A percentile compares a stretch with the other conserved stretches of the same genome.
Conservation (phyloP, 2,797 vertebrate genomes). For the Acanthopagrus latus region DNA sequence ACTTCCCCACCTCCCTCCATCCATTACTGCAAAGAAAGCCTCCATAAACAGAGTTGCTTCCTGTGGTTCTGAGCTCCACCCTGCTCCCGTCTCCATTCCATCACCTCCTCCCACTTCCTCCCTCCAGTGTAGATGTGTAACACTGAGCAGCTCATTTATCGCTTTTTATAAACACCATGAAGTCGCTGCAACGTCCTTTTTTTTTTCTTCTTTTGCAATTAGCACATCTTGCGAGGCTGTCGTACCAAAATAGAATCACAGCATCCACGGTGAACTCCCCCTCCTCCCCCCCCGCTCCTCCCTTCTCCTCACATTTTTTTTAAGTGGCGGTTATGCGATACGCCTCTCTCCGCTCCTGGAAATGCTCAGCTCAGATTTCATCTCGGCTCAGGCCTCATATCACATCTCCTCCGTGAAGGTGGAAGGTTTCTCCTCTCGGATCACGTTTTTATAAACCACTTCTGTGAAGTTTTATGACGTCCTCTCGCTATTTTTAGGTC, state of each 20-base stretch:
- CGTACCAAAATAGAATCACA: slow-evolving; percentile 22
- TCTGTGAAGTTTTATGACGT: slow-evolving; percentile 6
- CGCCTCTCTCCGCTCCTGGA: slow-evolving; percentile 47
- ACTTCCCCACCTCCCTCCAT: slow-evolving; percentile 40
- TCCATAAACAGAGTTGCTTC: slow-evolving; percentile 42
- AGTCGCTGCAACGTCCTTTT: neutral
- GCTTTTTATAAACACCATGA: neutral
- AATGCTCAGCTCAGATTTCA: slow-evolving; percentile 59
- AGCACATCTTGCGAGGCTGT: neutral
- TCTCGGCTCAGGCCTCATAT: slow-evolving; percentile 28
- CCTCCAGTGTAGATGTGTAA: neutral
- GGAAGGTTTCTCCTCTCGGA: slow-evolving; percentile 21
- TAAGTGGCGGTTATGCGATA: slow-evolving; percentile 53
- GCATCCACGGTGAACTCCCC: slow-evolving; percentile 24
- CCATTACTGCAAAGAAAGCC: slow-evolving; percentile 57
- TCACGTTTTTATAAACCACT: slow-evolving; percentile 33
- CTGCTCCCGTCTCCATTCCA: slow-evolving; percentile 20
- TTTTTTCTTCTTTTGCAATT: neutral
- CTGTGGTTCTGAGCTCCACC: slow-evolving; percentile 6
- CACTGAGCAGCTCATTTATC: neutral
- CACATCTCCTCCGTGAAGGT: slow-evolving; percentile 20
- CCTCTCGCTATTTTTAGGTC: neutral
- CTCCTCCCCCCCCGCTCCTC: slow-evolving; percentile 26
- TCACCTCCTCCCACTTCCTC: neutral
- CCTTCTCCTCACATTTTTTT: slow-evolving; percentile 24